Conservation (phyloP, 2,888 invertebrate genomes). For the Diogma glabrata region DNA sequence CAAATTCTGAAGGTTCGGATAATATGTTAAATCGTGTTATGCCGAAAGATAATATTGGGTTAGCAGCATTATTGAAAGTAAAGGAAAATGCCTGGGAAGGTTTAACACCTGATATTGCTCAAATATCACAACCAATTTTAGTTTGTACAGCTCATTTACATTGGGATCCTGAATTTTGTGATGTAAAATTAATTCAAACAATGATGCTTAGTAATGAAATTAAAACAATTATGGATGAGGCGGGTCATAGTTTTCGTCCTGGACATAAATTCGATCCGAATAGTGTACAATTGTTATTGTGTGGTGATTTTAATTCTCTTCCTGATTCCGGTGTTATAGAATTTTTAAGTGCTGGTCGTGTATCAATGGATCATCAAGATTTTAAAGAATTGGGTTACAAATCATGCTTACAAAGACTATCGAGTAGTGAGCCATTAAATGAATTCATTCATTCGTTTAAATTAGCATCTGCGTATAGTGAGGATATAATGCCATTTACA, state of each 20-base stretch:
- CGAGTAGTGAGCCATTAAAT: slow-evolving; percentile 69
- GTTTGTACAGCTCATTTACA: slow-evolving; percentile 99
- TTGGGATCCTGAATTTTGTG: slow-evolving; percentile 99
- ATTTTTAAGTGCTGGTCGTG: slow-evolving; percentile 82
- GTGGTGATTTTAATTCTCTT: slow-evolving; percentile 97
- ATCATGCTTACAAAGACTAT: slow-evolving; percentile 78
- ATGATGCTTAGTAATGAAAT: slow-evolving; percentile 98
- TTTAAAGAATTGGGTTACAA: slow-evolving; percentile 95
- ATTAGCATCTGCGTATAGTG: slow-evolving; percentile 88
- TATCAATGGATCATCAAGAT: slow-evolving; percentile 85
- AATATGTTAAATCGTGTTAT: slow-evolving; percentile 98
- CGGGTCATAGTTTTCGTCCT: slow-evolving; percentile 63
- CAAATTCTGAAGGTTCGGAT: slow-evolving; percentile 94
- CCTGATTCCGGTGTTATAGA: slow-evolving; percentile 97
- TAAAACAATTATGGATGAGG: slow-evolving; percentile 75
- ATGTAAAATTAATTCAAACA: slow-evolving; percentile 97
- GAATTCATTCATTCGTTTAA: slow-evolving; percentile 95
- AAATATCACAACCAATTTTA: slow-evolving; percentile 72
- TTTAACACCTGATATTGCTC: slow-evolving; percentile 60
- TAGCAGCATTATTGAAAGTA: slow-evolving; percentile 89
- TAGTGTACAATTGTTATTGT: slow-evolving; percentile 83
- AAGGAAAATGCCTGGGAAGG: slow-evolving; percentile 92
- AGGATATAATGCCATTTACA: slow-evolving; percentile 93
- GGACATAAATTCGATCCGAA: slow-evolving; percentile 60
- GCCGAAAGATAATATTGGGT: slow-evolving; percentile 98